A percentile compares a stretch with the other conserved stretches of the same genome.
Conservation (phyloP, 2,797 vertebrate species). For the Peromyscus melanophrys region DNA sequence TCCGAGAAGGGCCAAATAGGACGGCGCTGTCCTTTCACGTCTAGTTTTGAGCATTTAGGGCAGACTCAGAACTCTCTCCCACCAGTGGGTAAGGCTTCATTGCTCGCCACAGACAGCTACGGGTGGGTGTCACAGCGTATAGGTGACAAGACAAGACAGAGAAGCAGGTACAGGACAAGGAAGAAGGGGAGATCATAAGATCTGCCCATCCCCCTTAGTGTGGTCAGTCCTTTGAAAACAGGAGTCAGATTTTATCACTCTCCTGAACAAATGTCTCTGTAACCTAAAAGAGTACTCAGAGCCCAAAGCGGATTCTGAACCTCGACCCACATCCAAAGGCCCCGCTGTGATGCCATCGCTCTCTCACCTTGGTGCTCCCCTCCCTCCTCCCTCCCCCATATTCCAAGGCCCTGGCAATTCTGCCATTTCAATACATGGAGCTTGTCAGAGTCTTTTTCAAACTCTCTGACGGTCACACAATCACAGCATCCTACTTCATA, state of each 20-base stretch:
- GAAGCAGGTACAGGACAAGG: background rate
- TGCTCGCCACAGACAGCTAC: background rate
- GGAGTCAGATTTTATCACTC: background rate
- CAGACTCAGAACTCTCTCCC: background rate
- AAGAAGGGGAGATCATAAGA: background rate
- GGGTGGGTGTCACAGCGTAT: background rate
- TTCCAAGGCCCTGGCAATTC: background rate
- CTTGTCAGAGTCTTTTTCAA: background rate
- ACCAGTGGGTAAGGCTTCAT: background rate
- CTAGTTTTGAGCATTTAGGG: background rate
- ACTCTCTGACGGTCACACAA: background rate
- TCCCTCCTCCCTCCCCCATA: background rate
- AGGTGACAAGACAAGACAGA: background rate
- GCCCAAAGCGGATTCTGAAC: background rate
- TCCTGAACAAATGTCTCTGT: background rate
- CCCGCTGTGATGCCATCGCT: too few relatives aligned
- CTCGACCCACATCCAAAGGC: background rate
- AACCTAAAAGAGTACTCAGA: background rate
- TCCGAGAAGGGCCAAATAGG: background rate
- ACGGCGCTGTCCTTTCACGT: background rate
- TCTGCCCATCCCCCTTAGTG: background rate
- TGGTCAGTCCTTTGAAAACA: background rate
- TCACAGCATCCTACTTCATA: background rate
- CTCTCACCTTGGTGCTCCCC: background rate
- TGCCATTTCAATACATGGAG: background rate